Percentiles rank a stretch among this genome's conserved stretches.
Evolutionary conservation across 1,140 invertebrate genomes (phyloP).

Genomic region (Brachystomella parvula): DNA sequence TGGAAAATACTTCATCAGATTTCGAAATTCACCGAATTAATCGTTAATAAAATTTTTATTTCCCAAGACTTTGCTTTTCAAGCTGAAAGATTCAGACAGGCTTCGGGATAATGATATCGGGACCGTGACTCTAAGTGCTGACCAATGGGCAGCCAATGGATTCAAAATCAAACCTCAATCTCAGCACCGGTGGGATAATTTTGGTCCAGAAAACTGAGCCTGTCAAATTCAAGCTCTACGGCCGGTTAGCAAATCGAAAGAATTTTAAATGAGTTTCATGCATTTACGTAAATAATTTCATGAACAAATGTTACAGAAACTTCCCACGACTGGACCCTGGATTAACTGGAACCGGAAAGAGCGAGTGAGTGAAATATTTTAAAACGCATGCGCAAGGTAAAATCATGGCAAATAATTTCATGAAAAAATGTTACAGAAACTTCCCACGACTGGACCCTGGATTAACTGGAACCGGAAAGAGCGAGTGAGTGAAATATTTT

Average conservation of each 20-base stretch:
- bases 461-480: slow-evolving; percentile 10
- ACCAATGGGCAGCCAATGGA: slow-evolving; percentile 21
- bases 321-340: slow-evolving; percentile 22
- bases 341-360: slow-evolving; percentile 10
- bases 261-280: too few relatives aligned
- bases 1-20: neutral
- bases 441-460: slow-evolving; percentile 22
- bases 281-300: neutral
- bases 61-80: slow-evolving; percentile 24
- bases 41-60: neutral
- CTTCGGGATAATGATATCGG: slow-evolving; percentile 24
- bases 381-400: too few relatives aligned
- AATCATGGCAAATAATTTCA: neutral
- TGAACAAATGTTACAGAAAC: slow-evolving; percentile 11
- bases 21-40: neutral
- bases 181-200: slow-evolving; percentile 18
- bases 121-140: slow-evolving; percentile 20
- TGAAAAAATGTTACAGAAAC: slow-evolving; percentile 11
- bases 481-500: too few relatives aligned
- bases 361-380: too few relatives aligned
- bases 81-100: slow-evolving; percentile 25
- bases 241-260: too few relatives aligned
- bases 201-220: slow-evolving; percentile 22
- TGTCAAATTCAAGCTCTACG: slow-evolving; percentile 24
- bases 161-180: slow-evolving; percentile 19